phyloP scores from a whole-genome alignment of 2,113 vertebrate genomes.

The Hydropotes inermis region DNA sequence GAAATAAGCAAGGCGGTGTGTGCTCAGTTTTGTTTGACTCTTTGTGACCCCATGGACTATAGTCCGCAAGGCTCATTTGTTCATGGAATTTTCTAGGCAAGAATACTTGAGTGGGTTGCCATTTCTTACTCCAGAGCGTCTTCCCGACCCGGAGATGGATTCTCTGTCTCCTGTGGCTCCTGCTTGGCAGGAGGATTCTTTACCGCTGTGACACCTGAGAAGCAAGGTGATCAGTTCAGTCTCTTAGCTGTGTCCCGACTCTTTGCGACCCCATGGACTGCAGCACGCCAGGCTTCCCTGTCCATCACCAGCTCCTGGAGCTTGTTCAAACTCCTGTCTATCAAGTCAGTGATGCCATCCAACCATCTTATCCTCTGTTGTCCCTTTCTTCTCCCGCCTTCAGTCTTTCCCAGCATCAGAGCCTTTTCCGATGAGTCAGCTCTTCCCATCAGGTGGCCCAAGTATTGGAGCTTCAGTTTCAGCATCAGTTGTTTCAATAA shows the following conservation, averaged over 20 bases:
- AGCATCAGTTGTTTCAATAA: neutral
- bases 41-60: neutral
- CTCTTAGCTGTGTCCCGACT: neutral
- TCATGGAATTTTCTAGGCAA: neutral
- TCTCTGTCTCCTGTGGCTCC: neutral
- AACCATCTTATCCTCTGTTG: neutral
- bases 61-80: neutral
- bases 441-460: neutral
- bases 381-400: neutral
- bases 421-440: neutral
- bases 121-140: neutral
- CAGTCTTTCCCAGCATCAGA: neutral
- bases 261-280: neutral
- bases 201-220: neutral
- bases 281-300: neutral
- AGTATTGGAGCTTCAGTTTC: neutral
- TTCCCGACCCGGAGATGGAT: accelerated
- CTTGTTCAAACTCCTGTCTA: neutral
- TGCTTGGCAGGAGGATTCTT: neutral
- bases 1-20: neutral
- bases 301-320: neutral
- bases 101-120: neutral
- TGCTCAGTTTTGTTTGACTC: neutral
- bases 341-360: neutral
- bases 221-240: neutral